Evolutionary conservation across 2,888 invertebrate genomes (phyloP).

Genomic region (Drosophila koepferae): DNA sequence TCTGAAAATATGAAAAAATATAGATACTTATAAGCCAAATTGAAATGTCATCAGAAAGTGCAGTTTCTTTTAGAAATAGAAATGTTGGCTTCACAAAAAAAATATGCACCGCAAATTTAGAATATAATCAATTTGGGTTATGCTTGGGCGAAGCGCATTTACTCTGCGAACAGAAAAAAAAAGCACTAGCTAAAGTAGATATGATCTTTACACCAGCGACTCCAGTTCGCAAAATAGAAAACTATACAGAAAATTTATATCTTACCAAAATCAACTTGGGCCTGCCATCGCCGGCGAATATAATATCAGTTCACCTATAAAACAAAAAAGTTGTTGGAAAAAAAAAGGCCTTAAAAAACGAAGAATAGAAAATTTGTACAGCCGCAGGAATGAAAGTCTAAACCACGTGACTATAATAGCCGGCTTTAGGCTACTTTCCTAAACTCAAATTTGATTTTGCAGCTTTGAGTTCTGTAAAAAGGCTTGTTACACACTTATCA

Average conservation of each 20-base stretch:
- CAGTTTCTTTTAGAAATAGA: background rate
- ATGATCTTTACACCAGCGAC: conserved; percentile 83
- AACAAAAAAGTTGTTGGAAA: conserved; percentile 1
- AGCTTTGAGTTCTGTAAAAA: conserved; percentile 76
- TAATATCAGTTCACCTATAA: conserved; percentile 50
- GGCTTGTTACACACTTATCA: conserved; percentile 40
- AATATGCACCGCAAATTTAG: conserved; percentile 83
- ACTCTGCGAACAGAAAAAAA: conserved; percentile 80
- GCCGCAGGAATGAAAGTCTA: conserved; percentile 2
- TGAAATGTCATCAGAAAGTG: background rate
- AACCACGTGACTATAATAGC: conserved; percentile 54
- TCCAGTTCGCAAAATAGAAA: conserved; percentile 68
- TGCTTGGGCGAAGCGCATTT: conserved; percentile 82
- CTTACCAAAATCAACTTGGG: conserved; percentile 48
- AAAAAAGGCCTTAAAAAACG: background rate
- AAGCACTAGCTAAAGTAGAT: conserved; percentile 83
- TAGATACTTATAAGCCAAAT: background rate
- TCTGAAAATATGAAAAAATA: conserved; percentile 32
- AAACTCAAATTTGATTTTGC: conserved; percentile 63
- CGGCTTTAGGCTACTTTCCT: conserved; percentile 22
- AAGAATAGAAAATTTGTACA: conserved; percentile 3
- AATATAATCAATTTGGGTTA: conserved; percentile 77
- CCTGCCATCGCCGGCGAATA: background rate
- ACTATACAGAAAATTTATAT: background rate
- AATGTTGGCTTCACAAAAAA: conserved; percentile 68